phyloP scores from a whole-genome alignment of 2,797 vertebrate genomes.

The Halcyon smyrnensis region DNA sequence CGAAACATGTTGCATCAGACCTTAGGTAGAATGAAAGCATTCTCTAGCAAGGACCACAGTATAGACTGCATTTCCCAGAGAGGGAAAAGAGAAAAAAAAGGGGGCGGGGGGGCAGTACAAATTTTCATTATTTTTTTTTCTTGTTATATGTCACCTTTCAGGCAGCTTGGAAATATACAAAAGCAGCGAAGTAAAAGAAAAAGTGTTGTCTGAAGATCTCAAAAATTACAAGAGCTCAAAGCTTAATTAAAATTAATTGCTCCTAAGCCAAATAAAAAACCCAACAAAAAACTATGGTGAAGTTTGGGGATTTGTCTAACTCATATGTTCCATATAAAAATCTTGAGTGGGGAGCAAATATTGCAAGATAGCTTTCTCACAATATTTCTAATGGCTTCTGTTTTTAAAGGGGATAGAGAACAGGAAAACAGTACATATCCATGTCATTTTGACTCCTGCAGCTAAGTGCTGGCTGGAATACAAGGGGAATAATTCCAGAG shows the following conservation, averaged over 20 bases:
- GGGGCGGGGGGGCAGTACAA: no score
- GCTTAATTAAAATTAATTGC: not conserved
- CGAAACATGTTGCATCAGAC: not conserved
- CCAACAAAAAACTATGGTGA: not conserved
- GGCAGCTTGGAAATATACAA: not conserved
- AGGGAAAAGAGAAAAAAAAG: not conserved
- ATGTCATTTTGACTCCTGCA: conserved; percentile 53
- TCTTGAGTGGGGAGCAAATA: not conserved
- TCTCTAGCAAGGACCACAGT: not conserved
- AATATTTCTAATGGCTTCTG: conserved; percentile 56
- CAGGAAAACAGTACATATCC: conserved; percentile 28
- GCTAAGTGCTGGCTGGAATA: conserved; percentile 42
- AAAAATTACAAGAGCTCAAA: not conserved
- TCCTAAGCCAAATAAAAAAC: not conserved
- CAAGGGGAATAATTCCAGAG: conserved; percentile 39
- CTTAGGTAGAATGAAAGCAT: not conserved
- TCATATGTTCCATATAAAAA: not conserved
- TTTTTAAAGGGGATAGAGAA: conserved; percentile 46
- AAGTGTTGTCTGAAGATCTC: not conserved
- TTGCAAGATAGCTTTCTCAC: conserved; percentile 37
- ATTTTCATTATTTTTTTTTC: not conserved
- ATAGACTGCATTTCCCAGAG: not conserved
- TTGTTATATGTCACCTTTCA: not conserved
- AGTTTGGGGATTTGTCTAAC: not conserved
- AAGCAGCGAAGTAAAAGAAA: not conserved